phyloP scores from a whole-genome alignment of 2,888 invertebrate genomes.

The Harpalus rufipes region DNA sequence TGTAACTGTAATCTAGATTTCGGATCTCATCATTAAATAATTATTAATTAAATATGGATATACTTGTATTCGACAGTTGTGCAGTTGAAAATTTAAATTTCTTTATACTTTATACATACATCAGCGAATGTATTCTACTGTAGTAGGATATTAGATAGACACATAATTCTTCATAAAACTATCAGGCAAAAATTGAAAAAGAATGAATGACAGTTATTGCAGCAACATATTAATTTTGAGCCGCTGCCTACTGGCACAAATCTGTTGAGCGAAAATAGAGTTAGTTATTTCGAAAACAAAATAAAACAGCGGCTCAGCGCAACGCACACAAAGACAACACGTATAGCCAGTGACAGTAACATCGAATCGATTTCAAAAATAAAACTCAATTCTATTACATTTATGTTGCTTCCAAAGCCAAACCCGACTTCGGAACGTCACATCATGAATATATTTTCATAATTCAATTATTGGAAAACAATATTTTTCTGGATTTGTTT shows the following conservation, averaged over 20 bases:
- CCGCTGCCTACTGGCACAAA: background rate
- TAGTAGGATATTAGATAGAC: background rate
- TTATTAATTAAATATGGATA: too few species aligned
- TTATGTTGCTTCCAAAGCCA: constrained; percentile 43
- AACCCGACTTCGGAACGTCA: constrained; percentile 31
- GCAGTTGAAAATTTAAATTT: too few species aligned
- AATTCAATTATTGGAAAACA: constrained; percentile 65
- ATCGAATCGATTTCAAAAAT: constrained; percentile 43
- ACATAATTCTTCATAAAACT: background rate
- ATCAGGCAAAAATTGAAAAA: background rate
- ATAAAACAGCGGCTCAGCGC: constrained; percentile 12
- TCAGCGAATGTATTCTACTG: too few species aligned
- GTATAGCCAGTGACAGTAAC: constrained; percentile 23
- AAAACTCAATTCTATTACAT: constrained; percentile 57
- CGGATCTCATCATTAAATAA: too few species aligned
- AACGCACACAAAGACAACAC: constrained; percentile 18
- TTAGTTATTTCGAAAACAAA: constrained; percentile 23
- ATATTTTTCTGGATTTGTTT: constrained; percentile 51
- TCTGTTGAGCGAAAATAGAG: background rate
- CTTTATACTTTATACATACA: too few species aligned
- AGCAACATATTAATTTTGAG: constrained; percentile 15
- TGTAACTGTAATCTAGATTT: too few species aligned
- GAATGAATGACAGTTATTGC: background rate
- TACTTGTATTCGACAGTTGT: too few species aligned
- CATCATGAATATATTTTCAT: constrained; percentile 62